phyloP scores from a whole-genome alignment of 2,888 invertebrate species.

The Cephus pulcher region DNA sequence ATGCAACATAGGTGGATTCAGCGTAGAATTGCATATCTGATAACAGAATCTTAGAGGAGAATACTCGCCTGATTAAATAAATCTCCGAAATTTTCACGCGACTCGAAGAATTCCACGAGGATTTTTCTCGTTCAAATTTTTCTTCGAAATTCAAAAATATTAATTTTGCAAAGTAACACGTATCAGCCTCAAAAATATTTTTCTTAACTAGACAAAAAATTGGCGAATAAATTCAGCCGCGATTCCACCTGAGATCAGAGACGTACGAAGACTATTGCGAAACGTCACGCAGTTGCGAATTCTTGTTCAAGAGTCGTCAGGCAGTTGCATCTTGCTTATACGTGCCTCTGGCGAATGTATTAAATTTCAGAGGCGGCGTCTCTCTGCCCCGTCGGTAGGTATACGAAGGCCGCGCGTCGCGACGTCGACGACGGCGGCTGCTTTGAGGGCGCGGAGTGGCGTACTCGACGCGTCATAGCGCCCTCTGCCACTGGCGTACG shows the following conservation, averaged over 20 bases:
- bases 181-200: background rate
- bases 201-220: background rate
- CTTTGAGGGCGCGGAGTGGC: slow-evolving; percentile 56
- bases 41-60: background rate
- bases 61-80: background rate
- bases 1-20: background rate
- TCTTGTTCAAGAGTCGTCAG: background rate
- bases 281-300: background rate
- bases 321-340: slow-evolving; percentile 28
- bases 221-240: too few species aligned
- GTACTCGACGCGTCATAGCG: slow-evolving; percentile 54
- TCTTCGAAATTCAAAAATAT: too few species aligned
- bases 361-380: slow-evolving; percentile 39
- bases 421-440: slow-evolving; percentile 42
- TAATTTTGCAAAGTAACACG: background rate
- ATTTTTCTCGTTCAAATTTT: too few species aligned
- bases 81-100: background rate
- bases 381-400: slow-evolving; percentile 11
- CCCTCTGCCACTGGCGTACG: slow-evolving; percentile 41
- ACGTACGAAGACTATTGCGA: background rate
- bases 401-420: slow-evolving; percentile 19
- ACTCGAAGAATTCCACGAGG: too few species aligned
- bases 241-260: background rate
- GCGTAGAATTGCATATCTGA: background rate
- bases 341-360: slow-evolving; percentile 40